These are phyloP conservation scores for Acleris sparsana DNA, from an alignment of 2,888 invertebrate genomes.

Conservation along the genomic window DNA sequence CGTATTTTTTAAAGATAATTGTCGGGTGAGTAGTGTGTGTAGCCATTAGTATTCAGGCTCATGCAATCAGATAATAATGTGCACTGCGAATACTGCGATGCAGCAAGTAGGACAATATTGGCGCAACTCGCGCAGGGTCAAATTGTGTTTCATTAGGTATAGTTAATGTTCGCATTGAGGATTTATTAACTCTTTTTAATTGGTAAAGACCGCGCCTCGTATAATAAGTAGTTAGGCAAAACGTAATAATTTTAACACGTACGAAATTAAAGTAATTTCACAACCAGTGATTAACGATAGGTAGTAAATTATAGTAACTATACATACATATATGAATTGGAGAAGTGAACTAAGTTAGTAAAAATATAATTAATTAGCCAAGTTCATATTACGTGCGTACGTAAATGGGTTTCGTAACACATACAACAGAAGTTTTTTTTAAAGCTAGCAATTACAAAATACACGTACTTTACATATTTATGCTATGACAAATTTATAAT, in stretches of 20 bases:
- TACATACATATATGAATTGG: too few relatives aligned
- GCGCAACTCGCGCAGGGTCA: background rate
- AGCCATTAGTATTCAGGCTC: background rate
- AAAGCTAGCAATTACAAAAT: too few relatives aligned
- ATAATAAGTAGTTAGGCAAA: slow-evolving; percentile 1
- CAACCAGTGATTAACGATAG: background rate
- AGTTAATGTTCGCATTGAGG: background rate
- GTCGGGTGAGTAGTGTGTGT: too few relatives aligned
- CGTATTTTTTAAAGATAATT: too few relatives aligned
- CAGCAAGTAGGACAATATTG: background rate
- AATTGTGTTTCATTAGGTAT: background rate
- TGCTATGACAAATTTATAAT: too few relatives aligned
- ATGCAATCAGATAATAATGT: background rate
- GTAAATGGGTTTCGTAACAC: too few relatives aligned
- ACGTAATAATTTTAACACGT: slow-evolving; percentile 10
- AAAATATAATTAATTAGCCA: too few relatives aligned
- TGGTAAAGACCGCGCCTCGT: background rate
- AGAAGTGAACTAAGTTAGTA: too few relatives aligned
- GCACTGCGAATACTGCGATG: background rate
- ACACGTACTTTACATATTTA: too few relatives aligned
- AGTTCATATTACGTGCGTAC: too few relatives aligned
- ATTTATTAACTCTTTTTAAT: background rate
- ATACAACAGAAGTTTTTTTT: too few relatives aligned
- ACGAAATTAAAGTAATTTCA: slow-evolving; percentile 19
- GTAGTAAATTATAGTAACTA: background rate